Conservation (phyloP, 2,113 vertebrate genomes). For the Camarhynchus parvulus region DNA sequence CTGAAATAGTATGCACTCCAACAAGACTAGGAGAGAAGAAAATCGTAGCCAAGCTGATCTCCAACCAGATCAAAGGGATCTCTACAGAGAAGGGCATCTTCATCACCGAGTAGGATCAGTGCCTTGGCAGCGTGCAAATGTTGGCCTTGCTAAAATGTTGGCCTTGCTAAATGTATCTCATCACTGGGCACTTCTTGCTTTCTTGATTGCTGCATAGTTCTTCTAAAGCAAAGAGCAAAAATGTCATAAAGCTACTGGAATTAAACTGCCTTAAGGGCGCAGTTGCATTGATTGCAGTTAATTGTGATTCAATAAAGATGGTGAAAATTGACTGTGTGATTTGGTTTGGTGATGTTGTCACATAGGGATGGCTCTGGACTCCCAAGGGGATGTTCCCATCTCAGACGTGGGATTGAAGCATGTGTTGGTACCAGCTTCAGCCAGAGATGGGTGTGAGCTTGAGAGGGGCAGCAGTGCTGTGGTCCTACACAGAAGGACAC, state of each 20-base stretch:
- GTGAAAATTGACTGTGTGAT: not conserved
- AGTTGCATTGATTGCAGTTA: not conserved
- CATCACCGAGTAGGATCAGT: not conserved
- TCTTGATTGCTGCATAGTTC: not conserved
- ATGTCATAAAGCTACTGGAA: not conserved
- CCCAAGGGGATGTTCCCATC: not conserved
- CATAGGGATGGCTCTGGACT: not conserved
- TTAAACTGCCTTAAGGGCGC: not conserved
- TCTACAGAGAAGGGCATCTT: conserved; percentile 59
- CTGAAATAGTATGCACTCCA: conserved; percentile 54
- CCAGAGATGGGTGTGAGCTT: rapidly evolving
- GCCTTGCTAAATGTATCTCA: rapidly evolving
- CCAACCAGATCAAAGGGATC: conserved; percentile 65
- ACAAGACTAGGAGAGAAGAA: conserved; percentile 64
- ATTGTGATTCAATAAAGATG: conserved; percentile 50
- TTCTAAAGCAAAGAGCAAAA: not conserved
- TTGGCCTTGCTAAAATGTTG: not conserved
- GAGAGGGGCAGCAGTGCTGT: not conserved
- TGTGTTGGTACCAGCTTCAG: rapidly evolving
- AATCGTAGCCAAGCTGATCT: conserved; percentile 65
- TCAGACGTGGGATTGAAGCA: rapidly evolving
- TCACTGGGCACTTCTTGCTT: not conserved
- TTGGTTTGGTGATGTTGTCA: not conserved
- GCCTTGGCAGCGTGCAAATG: rapidly evolving
- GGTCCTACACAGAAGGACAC: not conserved